phyloP scores from a whole-genome alignment of 35 echinoderm and acorn worm genomes.

The Ophiothrix spiculata region DNA sequence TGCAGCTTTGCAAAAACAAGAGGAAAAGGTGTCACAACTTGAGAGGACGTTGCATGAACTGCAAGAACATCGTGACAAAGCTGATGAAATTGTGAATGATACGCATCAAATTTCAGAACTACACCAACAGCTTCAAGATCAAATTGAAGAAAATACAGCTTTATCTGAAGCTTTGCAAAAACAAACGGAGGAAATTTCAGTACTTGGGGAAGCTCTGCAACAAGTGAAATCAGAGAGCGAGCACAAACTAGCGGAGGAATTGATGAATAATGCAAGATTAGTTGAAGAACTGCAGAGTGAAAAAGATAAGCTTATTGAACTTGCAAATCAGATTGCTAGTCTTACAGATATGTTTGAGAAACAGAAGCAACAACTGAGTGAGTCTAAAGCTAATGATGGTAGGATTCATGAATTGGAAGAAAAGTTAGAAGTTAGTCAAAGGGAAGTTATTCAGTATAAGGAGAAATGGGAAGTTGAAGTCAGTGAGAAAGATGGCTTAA shows the following conservation, averaged over 20 bases:
- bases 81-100: not conserved
- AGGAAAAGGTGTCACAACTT: not conserved
- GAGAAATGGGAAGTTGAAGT: not conserved
- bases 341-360: not conserved
- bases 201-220: no score
- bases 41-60: not conserved
- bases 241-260: not conserved
- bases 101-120: not conserved
- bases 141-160: not conserved
- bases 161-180: not conserved
- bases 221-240: not conserved
- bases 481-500: not conserved
- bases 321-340: not conserved
- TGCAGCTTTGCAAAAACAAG: not conserved
- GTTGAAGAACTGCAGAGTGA: not conserved
- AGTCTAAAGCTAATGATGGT: not conserved
- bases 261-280: not conserved
- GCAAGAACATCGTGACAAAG: not conserved
- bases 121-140: not conserved
- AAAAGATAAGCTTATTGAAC: slow-evolving; percentile 15
- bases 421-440: not conserved
- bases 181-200: not conserved
- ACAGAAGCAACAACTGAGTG: not conserved
- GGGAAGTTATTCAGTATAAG: not conserved
- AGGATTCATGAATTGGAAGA: slow-evolving; percentile 12